Base-by-base conservation (phyloP, 2,888 invertebrate species). In the Machimus rusticus region DNA sequence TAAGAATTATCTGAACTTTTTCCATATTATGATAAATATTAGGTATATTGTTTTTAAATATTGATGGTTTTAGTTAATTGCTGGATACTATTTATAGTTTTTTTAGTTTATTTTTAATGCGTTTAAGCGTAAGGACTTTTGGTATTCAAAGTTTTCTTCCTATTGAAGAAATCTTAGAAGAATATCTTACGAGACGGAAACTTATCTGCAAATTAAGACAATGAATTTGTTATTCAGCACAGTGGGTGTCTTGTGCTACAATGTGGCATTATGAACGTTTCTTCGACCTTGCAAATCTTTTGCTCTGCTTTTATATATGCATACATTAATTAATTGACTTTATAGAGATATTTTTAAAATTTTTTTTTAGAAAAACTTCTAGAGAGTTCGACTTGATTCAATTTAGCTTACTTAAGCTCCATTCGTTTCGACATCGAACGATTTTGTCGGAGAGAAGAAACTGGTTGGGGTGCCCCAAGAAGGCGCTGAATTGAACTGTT, bases 401-500 rank as follows among this genome's bases (percentile, higher is more conserved):
- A 82, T 82, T 82, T 57, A 82, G 57, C 82, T 57, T 82, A 82
- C 39, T 82, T 76, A 57, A 82, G 82, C 37, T 37, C 19, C 2
- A 31, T 5, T 31, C 16, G 28, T 51, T 82, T 31, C 19, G 19
- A 12, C 66, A 57, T 34, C 82, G 34, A 57, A 23, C 39, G 55
- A 57, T 57, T 55, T 12, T 23, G 34, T 37, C n/a, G 37, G 37
- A 19, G 23, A 82, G 39, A 66, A 57, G 57, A n/a, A 82, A 82
- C 82, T 37, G 66, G 34, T 34, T 66, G 37, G 55, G 19, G 82
- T 57, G 34, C 31, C 23, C 28, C n/a, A 81, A 81, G 43, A 81
- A 81, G 81, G 19, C 51, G 51, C 51, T 66, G 66, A 66, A 66
- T 66, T 66, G 66, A 66, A 66, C 12, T 57, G 66, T 34, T 66